Evolutionary conservation across 2,888 invertebrate genomes (phyloP).

Genomic region (Resseliella maxima): DNA sequence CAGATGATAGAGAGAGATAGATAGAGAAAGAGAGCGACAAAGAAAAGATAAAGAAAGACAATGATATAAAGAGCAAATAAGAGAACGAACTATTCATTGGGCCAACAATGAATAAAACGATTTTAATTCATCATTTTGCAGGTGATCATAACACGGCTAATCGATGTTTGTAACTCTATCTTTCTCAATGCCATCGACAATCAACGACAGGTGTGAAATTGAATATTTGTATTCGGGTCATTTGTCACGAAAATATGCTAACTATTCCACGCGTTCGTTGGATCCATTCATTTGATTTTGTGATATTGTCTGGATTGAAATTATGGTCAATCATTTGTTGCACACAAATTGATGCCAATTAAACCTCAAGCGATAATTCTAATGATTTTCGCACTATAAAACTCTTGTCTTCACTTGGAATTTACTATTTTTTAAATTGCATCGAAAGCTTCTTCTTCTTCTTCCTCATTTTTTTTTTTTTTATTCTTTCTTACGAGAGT

Average conservation of each 20-base stretch:
- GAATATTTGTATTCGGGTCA: slow-evolving; percentile 47
- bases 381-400: slow-evolving; percentile 31
- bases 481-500: not conserved
- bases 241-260: slow-evolving; percentile 29
- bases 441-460: too few species aligned
- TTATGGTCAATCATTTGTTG: not conserved
- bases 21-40: not conserved
- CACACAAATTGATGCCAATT: slow-evolving; percentile 40
- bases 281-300: not conserved
- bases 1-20: not conserved
- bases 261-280: not conserved
- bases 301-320: too few species aligned
- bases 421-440: not conserved
- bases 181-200: not conserved
- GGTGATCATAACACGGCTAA: slow-evolving; percentile 21
- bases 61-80: not conserved
- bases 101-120: slow-evolving; percentile 36
- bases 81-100: not conserved
- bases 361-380: not conserved
- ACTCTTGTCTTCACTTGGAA: not conserved
- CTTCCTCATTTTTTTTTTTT: not conserved
- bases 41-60: not conserved
- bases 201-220: slow-evolving; percentile 35
- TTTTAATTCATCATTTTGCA: slow-evolving; percentile 55
- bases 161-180: slow-evolving; percentile 7